Conservation (phyloP, 2,113 vertebrate genomes). For the Psephotus haematonotus region DNA sequence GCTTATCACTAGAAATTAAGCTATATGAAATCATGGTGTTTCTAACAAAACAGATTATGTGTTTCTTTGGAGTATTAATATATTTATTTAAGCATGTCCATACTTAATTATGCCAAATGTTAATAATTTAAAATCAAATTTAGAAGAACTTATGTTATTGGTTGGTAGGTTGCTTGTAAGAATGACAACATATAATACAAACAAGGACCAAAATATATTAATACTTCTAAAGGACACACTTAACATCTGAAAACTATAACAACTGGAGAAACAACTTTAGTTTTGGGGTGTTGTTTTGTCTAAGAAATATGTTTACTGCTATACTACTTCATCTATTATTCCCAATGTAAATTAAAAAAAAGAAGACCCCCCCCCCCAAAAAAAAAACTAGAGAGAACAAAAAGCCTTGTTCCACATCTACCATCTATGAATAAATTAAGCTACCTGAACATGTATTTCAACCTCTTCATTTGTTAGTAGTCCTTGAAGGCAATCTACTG, state of each 20-base stretch:
- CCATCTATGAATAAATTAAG: background rate
- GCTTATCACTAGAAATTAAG: background rate
- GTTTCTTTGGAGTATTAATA: background rate
- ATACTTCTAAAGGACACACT: background rate
- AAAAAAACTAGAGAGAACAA: background rate
- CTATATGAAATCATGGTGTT: background rate
- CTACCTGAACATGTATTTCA: slow-evolving; percentile 84
- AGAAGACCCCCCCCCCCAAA: background rate
- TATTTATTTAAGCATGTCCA: background rate
- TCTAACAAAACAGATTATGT: background rate
- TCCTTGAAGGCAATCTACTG: slow-evolving; percentile 83
- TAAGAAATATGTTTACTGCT: background rate
- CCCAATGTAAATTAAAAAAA: background rate
- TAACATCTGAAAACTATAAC: background rate
- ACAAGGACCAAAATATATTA: background rate
- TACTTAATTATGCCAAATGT: background rate
- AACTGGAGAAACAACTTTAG: background rate
- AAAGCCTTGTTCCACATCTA: background rate
- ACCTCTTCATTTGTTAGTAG: slow-evolving; percentile 82
- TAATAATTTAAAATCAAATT: background rate
- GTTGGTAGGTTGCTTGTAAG: background rate
- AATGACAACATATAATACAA: background rate
- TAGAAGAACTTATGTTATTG: background rate
- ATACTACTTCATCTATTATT: background rate
- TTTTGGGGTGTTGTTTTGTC: background rate